Conservation (phyloP, 2,113 vertebrate species). For the Pluvialis apricaria region DNA sequence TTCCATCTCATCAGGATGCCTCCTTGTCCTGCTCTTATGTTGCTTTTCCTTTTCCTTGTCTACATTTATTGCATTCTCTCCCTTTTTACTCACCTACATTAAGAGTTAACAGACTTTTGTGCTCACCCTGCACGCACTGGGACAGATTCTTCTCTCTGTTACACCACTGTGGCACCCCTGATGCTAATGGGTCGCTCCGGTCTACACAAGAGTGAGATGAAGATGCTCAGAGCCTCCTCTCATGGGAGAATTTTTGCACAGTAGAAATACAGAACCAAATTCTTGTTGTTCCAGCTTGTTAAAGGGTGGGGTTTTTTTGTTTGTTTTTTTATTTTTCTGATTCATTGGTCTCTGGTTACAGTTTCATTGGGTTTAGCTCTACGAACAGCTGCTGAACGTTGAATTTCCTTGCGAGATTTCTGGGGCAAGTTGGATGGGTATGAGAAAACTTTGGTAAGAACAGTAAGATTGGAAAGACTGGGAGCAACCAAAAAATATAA, state of each 20-base stretch:
- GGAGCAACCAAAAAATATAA: not conserved
- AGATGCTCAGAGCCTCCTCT: not conserved
- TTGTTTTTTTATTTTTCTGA: not conserved
- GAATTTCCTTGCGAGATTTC: not conserved
- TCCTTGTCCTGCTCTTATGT: fast-evolving
- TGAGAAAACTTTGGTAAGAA: not conserved
- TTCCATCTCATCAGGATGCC: not conserved
- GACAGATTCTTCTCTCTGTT: not conserved
- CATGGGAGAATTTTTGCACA: not conserved
- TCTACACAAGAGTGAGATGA: not conserved
- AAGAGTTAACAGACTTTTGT: not conserved
- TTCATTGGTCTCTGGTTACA: not conserved
- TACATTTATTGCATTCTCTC: fast-evolving
- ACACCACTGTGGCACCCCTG: too few relatives aligned
- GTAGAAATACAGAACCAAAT: not conserved
- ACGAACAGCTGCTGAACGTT: fast-evolving
- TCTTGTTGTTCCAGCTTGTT: not conserved
- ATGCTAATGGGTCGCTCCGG: too few relatives aligned
- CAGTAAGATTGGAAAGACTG: not conserved
- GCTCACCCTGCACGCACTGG: not conserved
- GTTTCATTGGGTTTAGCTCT: not conserved
- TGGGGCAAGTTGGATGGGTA: not conserved
- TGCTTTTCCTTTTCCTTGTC: not conserved
- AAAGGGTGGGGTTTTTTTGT: not conserved
- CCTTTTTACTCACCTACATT: not conserved